Base-by-base conservation (phyloP, 2,113 vertebrate species). In the Phalacrocorax pelagicus region DNA sequence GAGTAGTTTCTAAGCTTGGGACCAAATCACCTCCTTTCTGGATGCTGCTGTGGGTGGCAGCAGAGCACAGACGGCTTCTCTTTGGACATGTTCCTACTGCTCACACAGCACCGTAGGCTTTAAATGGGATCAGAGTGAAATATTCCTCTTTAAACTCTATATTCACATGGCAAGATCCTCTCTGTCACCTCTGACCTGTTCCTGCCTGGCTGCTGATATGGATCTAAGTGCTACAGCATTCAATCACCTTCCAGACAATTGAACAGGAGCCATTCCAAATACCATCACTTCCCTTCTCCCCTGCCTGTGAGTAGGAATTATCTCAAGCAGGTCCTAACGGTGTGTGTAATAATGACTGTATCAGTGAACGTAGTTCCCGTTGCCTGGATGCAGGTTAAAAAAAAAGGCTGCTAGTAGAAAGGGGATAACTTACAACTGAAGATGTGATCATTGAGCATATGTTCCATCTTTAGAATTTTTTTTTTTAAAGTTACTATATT, bases 301-400 rank as follows among this genome's bases (percentile, higher is more conserved):
- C 40, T 79, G 61, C 61, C 47, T 1, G 0, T 6, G 88, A 70
- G 82, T 3, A 34, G 88, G 88, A 86, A 40, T 92, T 42, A 36
- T 42, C 85, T 93, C 1, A 10, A 92, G 81, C 81, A 42, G 87
- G 36, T 83, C 12, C 3, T 40, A 59, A 67, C 13, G 0, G 20
- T 27, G 78, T 38, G 71, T 47, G 22, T 51, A 36, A 34, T 36
- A 67, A 66, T 74, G 67, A 55, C 82, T 89, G 78, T 54, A 49
- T 67, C 92, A 72, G 70, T 26, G 22, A 80, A 70, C 0, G 1
- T 19, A 29, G 51, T 16, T 88, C 67, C 80, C 0, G 82, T 94
- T 96, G 96, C 90, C 88, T 92, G 88, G 85, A 86, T 90, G 95
- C 94, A 66, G 81, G 71, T 78, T 12, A 67, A 72, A 87, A 57